A percentile compares a stretch with the other conserved stretches of the same genome.
Conservation (phyloP, 2,113 vertebrate species). For the Cyanocitta stelleri region DNA sequence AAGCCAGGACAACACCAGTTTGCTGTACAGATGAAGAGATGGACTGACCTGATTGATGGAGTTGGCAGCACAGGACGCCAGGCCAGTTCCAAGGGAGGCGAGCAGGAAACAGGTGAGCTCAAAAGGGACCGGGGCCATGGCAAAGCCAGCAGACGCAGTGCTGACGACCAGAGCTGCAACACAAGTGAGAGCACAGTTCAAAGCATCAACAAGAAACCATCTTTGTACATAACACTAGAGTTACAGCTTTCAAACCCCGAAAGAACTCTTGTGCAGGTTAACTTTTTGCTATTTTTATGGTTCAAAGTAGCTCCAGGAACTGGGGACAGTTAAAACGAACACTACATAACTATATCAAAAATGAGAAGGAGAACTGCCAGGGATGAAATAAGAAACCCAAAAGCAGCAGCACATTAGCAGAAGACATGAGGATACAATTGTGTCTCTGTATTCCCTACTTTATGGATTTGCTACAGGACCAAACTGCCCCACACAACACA, state of each 20-base stretch:
- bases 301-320: background rate
- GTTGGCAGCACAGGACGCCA: slow-evolving; percentile 91
- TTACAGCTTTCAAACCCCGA: background rate
- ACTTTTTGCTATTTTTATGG: background rate
- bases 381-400: background rate
- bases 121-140: slow-evolving; percentile 90
- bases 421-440: background rate
- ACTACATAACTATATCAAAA: background rate
- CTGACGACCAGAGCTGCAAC: slow-evolving; percentile 88
- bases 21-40: background rate
- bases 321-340: background rate
- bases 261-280: background rate
- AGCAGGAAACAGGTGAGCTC: slow-evolving; percentile 83
- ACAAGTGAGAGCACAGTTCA: background rate
- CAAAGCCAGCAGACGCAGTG: slow-evolving; percentile 88
- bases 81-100: slow-evolving; percentile 84
- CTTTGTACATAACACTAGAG: background rate
- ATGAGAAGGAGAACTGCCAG: background rate
- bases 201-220: background rate
- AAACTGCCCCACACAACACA: background rate
- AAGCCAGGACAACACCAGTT: background rate
- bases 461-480: background rate
- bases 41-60: slow-evolving; percentile 94
- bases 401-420: background rate
- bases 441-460: background rate